A percentile compares a stretch with the other conserved stretches of the same genome.
Conservation (phyloP, 2,113 vertebrate genomes). For the Boulengeromyrus knoepffleri region DNA sequence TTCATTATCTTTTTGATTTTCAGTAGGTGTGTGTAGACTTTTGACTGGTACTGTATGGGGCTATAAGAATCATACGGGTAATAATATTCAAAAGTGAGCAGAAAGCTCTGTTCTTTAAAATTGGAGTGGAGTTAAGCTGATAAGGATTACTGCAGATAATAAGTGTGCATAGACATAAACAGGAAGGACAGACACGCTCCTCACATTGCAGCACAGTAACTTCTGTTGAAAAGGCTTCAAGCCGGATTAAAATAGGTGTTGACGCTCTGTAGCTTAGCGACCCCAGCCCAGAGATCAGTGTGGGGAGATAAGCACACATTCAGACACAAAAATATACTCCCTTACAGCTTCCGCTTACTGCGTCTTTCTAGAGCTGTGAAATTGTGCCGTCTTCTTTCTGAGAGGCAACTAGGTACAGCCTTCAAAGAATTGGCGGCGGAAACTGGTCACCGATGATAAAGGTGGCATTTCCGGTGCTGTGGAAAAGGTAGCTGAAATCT, state of each 20-base stretch:
- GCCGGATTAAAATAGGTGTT: conserved; percentile 16
- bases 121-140: conserved; percentile 26
- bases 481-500: background rate
- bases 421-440: background rate
- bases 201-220: conserved; percentile 16
- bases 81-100: background rate
- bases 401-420: background rate
- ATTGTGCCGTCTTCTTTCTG: background rate
- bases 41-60: background rate
- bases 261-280: background rate
- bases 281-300: background rate
- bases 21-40: background rate
- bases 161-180: conserved; percentile 42
- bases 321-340: background rate
- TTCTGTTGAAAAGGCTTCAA: background rate
- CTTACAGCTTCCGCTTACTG: background rate
- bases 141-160: conserved; percentile 37
- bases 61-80: background rate
- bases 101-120: background rate
- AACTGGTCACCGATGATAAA: background rate
- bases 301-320: background rate
- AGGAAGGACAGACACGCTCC: conserved; percentile 41
- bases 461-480: background rate
- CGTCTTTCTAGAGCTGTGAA: conserved; percentile 5
- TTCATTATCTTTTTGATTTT: background rate